Percentiles rank a stretch among this genome's conserved stretches.
Conservation (phyloP, 2,888 invertebrate genomes). For the Saturnia pavonia region DNA sequence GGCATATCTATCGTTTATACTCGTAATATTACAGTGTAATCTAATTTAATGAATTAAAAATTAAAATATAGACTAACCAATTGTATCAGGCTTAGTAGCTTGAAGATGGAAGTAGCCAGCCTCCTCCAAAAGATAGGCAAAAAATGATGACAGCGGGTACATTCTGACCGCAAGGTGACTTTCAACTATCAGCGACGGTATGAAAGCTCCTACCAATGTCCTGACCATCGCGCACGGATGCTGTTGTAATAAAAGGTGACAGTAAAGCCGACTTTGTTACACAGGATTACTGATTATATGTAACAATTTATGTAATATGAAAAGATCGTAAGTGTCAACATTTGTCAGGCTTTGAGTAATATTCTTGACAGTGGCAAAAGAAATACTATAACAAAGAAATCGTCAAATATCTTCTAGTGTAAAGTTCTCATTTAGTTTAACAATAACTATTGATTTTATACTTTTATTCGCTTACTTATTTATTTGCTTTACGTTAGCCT, state of each 20-base stretch:
- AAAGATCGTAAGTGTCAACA: no score
- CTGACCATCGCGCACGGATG: conserved; percentile 39
- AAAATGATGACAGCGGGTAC: conserved; percentile 65
- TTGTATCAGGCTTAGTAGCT: conserved; percentile 93
- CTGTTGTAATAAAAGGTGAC: conserved; percentile 33
- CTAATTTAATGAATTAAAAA: not conserved
- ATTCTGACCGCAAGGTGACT: conserved; percentile 70
- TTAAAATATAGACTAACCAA: conserved; percentile 82
- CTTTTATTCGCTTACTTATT: no score
- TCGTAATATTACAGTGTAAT: not conserved
- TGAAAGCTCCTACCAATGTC: conserved; percentile 62
- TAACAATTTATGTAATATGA: no score
- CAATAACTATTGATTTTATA: no score
- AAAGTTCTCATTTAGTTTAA: no score
- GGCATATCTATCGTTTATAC: no score
- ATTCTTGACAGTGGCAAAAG: not conserved
- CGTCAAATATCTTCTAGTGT: no score
- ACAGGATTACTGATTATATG: not conserved
- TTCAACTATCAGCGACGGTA: conserved; percentile 78
- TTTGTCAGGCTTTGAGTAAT: not conserved
- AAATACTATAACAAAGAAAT: not conserved
- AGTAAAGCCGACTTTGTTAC: conserved; percentile 15
- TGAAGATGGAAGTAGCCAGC: conserved; percentile 86
- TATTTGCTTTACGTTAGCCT: no score
- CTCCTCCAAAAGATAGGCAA: conserved; percentile 51